Percentiles rank a stretch among this genome's conserved stretches.
phyloP scores from a whole-genome alignment of 2,888 invertebrate species.

The Acanthopleura granulata region DNA sequence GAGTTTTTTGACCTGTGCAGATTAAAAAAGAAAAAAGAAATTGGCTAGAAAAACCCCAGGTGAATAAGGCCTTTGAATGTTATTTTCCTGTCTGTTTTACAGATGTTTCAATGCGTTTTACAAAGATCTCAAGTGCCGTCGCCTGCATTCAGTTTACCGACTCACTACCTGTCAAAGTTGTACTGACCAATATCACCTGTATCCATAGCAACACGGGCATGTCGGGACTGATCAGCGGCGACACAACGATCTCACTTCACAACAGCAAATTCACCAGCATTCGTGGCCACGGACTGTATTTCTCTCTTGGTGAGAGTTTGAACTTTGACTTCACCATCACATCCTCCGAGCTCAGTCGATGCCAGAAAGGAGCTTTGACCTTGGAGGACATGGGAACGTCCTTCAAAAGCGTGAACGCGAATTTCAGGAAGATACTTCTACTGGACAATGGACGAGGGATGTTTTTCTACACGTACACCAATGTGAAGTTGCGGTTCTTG shows the following conservation, averaged over 20 bases:
- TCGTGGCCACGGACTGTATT: constrained; percentile 1
- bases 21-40: too few species aligned
- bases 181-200: background rate
- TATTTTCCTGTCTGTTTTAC: background rate
- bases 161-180: background rate
- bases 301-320: background rate
- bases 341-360: background rate
- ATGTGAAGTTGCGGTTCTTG: background rate
- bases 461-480: constrained; percentile 14
- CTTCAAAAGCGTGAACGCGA: background rate
- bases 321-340: background rate
- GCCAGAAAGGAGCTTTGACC: background rate
- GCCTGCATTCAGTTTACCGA: constrained; percentile 9
- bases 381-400: background rate
- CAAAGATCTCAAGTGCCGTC: background rate
- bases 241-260: background rate
- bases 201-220: background rate
- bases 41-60: too few species aligned
- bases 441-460: background rate
- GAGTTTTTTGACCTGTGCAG: too few species aligned
- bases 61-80: too few species aligned
- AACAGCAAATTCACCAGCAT: constrained; percentile 15
- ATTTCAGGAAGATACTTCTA: background rate
- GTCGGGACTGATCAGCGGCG: background rate
- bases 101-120: background rate